Evolutionary conservation across 2,888 invertebrate genomes (phyloP).

Genomic region (Aporophyla lueneburgensis): DNA sequence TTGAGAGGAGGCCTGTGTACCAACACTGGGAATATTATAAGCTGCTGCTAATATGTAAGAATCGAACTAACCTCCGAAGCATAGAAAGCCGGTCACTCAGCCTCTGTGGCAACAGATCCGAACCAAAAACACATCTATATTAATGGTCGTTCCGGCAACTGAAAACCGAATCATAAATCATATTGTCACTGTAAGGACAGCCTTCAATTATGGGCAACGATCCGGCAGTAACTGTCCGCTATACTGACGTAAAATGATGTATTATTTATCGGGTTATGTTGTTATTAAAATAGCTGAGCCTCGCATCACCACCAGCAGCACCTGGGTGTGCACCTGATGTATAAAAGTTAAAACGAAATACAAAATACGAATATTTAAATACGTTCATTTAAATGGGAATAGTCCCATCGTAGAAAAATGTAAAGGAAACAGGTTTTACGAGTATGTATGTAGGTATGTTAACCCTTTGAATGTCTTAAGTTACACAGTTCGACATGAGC

Average conservation of each 20-base stretch:
- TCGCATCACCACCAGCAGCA: not conserved
- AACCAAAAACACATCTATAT: slow-evolving; percentile 3
- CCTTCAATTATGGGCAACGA: slow-evolving; percentile 39
- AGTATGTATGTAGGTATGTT: too few relatives aligned
- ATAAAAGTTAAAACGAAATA: too few relatives aligned
- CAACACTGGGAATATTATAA: too few relatives aligned
- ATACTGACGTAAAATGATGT: slow-evolving; percentile 26
- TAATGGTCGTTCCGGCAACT: not conserved
- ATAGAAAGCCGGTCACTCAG: not conserved
- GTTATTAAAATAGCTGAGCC: slow-evolving; percentile 3
- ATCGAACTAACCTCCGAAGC: not conserved
- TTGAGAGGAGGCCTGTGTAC: too few relatives aligned
- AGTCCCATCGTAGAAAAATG: not conserved
- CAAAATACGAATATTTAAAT: too few relatives aligned
- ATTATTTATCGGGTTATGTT: slow-evolving; percentile 17
- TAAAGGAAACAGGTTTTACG: not conserved
- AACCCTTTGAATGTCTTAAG: too few relatives aligned
- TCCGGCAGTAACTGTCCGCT: slow-evolving; percentile 10
- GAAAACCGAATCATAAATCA: slow-evolving; percentile 42
- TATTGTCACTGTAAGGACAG: slow-evolving; percentile 20
- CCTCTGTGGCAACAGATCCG: not conserved
- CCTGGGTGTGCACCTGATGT: too few relatives aligned
- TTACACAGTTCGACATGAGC: too few relatives aligned
- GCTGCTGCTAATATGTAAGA: not conserved
- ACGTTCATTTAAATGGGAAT: not conserved